A percentile compares a stretch with the other conserved stretches of the same genome.
Evolutionary conservation across 2,113 vertebrate genomes (phyloP).

Genomic region (Geococcyx californianus): DNA sequence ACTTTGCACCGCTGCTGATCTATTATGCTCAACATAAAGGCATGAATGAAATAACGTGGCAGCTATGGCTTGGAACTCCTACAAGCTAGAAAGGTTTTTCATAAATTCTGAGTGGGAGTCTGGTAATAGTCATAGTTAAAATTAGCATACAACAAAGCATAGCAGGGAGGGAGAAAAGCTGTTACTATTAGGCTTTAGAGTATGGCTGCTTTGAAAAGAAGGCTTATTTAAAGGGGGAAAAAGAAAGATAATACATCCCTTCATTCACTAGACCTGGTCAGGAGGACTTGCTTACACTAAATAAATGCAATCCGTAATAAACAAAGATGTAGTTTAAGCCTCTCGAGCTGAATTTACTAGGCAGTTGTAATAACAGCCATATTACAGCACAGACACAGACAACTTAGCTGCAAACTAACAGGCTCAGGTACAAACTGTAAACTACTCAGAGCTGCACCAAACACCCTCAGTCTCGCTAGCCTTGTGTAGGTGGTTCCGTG

Average conservation of each 20-base stretch:
- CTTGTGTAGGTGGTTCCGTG: not conserved
- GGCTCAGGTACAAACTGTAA: not conserved
- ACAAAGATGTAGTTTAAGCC: not conserved
- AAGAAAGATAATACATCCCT: not conserved
- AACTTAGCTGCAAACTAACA: not conserved
- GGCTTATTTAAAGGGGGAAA: not conserved
- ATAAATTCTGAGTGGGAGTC: not conserved
- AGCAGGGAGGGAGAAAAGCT: accelerated
- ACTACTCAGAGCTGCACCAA: not conserved
- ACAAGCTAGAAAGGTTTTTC: not conserved
- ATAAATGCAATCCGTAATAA: not conserved
- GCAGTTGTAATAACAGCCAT: not conserved
- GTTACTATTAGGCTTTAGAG: not conserved
- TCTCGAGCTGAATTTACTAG: not conserved
- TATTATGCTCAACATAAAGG: not conserved
- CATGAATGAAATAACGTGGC: not conserved
- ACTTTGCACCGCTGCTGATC: not conserved
- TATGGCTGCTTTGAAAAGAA: not conserved
- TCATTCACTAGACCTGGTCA: not conserved
- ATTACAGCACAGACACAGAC: not conserved
- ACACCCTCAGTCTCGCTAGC: not conserved
- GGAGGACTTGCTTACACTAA: not conserved
- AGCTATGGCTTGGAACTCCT: not conserved
- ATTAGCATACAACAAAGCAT: not conserved
- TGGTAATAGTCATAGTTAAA: not conserved